Evolutionary conservation across 2,113 vertebrate genomes (phyloP).

Genomic region (Chaenogobius annularis): DNA sequence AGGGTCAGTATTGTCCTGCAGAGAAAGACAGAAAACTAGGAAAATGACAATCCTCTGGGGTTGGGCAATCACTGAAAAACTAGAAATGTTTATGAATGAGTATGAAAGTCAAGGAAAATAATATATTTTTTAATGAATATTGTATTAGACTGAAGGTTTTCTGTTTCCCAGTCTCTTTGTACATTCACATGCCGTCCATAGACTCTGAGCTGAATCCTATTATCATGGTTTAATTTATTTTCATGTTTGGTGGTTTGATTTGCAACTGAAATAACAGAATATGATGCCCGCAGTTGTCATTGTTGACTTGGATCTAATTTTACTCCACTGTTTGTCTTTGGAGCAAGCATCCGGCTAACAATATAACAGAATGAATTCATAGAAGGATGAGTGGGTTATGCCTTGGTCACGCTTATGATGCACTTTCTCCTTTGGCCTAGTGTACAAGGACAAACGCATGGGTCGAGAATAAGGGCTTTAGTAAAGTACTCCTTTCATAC

Average conservation of each 20-base stretch:
- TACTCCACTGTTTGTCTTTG: constrained; percentile 1
- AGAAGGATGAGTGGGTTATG: constrained; percentile 1
- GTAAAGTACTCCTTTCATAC: not conserved
- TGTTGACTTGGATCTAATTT: not conserved
- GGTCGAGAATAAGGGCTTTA: not conserved
- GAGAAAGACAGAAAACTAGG: constrained; percentile 7
- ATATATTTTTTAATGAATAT: not conserved
- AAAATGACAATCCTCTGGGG: constrained; percentile 4
- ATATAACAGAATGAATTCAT: constrained; percentile 8
- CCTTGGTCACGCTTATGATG: constrained; percentile 8
- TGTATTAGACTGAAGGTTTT: constrained; percentile 28
- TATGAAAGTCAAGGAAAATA: not conserved
- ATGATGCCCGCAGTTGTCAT: not conserved
- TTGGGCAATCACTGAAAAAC: not conserved
- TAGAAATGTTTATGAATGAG: constrained; percentile 1
- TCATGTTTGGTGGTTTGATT: constrained; percentile 5
- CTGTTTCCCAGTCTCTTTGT: constrained; percentile 8
- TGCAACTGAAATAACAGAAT: not conserved
- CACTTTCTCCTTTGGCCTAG: not conserved
- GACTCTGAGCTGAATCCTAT: constrained; percentile 20
- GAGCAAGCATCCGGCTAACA: not conserved
- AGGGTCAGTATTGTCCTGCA: constrained; percentile 8
- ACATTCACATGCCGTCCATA: constrained; percentile 18
- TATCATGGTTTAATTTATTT: constrained; percentile 21
- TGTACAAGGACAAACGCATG: not conserved